A percentile compares a stretch with the other conserved stretches of the same genome.
These are phyloP conservation scores for Istiophorus platypterus DNA, from an alignment of 2,113 vertebrate genomes.

Conservation along the genomic window DNA sequence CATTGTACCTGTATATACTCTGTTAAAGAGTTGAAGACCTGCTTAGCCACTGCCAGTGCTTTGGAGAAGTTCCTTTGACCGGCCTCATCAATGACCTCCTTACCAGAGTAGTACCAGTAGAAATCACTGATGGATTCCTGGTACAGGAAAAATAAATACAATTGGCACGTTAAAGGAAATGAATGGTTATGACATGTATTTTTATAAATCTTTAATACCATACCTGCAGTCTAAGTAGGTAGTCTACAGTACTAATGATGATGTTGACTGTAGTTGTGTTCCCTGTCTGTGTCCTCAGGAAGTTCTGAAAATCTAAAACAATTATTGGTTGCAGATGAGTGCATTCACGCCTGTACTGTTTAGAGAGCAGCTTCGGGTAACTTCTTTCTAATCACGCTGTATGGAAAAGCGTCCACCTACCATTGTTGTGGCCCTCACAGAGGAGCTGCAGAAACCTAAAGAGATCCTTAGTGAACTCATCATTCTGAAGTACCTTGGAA, in stretches of 20 bases:
- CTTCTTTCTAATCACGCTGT: not conserved
- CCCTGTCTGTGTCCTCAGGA: conserved; percentile 96
- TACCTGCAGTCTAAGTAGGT: conserved; percentile 96
- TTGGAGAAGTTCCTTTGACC: conserved; percentile 98
- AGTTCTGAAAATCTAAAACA: conserved; percentile 95
- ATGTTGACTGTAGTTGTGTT: conserved; percentile 98
- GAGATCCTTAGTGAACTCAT: conserved; percentile 97
- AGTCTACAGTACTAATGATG: conserved; percentile 98
- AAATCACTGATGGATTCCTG: conserved; percentile 99
- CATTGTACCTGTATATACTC: conserved; percentile 96
- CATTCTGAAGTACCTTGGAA: conserved; percentile 98
- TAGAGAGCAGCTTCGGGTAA: not conserved
- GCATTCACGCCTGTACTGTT: not conserved
- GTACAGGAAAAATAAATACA: conserved; percentile 28
- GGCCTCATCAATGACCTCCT: conserved; percentile 95
- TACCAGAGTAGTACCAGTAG: conserved; percentile 99
- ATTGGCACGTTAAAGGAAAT: not conserved
- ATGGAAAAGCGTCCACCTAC: conserved; percentile 80
- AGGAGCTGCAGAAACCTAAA: conserved; percentile 98
- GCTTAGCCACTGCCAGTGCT: conserved; percentile 96
- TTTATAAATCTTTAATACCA: not conserved
- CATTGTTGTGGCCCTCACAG: conserved; percentile 98
- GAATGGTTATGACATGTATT: not conserved
- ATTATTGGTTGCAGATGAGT: not conserved
- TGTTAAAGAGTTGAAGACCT: conserved; percentile 98